Base-by-base conservation (phyloP, 2,797 vertebrate species). In the Sebastes cheni region DNA sequence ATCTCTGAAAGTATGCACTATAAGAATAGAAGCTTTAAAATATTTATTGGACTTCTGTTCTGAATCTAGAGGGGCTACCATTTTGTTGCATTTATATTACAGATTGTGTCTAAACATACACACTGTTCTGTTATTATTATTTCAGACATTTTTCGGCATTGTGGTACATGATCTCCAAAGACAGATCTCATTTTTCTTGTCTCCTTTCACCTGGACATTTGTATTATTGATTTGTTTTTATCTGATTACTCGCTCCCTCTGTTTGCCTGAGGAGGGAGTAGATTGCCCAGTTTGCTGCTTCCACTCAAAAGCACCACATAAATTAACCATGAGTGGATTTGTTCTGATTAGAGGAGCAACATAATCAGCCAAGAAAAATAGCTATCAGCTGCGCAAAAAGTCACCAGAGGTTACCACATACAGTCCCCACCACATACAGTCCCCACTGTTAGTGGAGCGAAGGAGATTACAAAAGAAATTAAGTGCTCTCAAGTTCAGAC, bases 271-370 rank as follows among this genome's bases (percentile, higher is more conserved):
- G 50, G 64, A 67, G 22, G n/a, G 7, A 18, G n/a, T 20, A 18
- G 66, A 70, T 8, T 12, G 34, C 9, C 11, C 13, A 10, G 8
- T 82, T 70, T 69, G 52, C 54, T 50, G 54, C 50, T 46, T 67
- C 22, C 39, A 34, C 52, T 59, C 55, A 32, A 30, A 46, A 52
- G 52, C 69, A 4, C 18, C 9, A 2, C 27, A 36, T 36, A 58
- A 73, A 78, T 69, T 22, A 34, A 50, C 59, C 54, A 29, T 20
- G 67, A 74, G 58, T 75, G 50, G 46, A 58, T 67, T 72, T 13
- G 34, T 58, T 67, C 46, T 67, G 71, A 55, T 64, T 54, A 68
- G 56, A 72, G 8, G 8, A 25, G 62, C 55, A 34, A 46, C 54
- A 61, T 50, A 62, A 77, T 83, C 67, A 61, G 42, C 23, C 12